Percentiles rank a stretch among this genome's conserved stretches.
Evolutionary conservation across 2,113 vertebrate species (phyloP).

Genomic region (zebrafish (Danio rerio)): GRCz12tu NC_133183.1:45000501-45001000

Average conservation of each 20-base stretch:
- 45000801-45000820: background rate
- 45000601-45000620: conserved; percentile 68
- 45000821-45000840: background rate
- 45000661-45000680: conserved; percentile 62
- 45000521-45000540: conserved; percentile 63
- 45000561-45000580: conserved; percentile 43
- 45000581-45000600: conserved; percentile 71
- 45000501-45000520: conserved; percentile 73
- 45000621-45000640: conserved; percentile 68
- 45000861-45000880: background rate
- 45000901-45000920: too few species aligned
- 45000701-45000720: conserved; percentile 54
- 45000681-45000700: conserved; percentile 59
- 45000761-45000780: background rate
- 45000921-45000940: too few species aligned
- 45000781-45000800: background rate
- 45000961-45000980: too few species aligned
- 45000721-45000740: conserved; percentile 58
- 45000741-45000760: background rate
- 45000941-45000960: too few species aligned
- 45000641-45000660: conserved; percentile 64
- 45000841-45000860: background rate
- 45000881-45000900: background rate
- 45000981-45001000: too few species aligned
- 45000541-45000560: conserved; percentile 54